These are phyloP conservation scores for Eurois occulta DNA, from an alignment of 2,888 invertebrate species.

Conservation along the genomic window DNA sequence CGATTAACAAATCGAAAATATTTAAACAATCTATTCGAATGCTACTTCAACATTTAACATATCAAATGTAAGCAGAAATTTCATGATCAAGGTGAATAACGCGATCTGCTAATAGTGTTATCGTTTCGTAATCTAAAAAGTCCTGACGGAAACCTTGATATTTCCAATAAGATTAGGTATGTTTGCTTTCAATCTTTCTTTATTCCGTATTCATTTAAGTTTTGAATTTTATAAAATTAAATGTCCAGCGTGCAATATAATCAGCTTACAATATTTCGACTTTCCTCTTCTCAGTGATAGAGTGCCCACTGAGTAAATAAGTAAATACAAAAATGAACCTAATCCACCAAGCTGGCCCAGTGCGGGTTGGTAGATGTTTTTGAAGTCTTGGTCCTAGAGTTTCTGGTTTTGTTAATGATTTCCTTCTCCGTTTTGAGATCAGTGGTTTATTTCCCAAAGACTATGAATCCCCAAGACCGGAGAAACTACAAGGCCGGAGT, in stretches of 20 bases:
- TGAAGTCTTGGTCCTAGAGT: background rate
- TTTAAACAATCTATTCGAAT: conserved; percentile 40
- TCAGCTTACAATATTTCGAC: background rate
- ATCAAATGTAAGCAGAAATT: conserved; percentile 19
- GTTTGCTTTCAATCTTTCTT: background rate
- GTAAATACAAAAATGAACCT: background rate
- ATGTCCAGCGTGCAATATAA: background rate
- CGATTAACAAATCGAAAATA: conserved; percentile 28
- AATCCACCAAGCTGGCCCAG: background rate
- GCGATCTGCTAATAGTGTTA: background rate
- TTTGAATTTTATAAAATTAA: background rate
- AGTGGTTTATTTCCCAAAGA: background rate
- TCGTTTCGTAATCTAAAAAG: background rate
- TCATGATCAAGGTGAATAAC: conserved; percentile 30
- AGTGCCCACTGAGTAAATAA: background rate
- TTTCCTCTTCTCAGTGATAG: background rate
- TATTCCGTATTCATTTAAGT: background rate
- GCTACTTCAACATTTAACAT: conserved; percentile 18
- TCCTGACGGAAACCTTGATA: background rate
- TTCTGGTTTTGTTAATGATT: background rate
- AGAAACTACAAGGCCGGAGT: background rate
- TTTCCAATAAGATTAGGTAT: background rate
- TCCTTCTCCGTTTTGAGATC: background rate
- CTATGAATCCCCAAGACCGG: background rate
- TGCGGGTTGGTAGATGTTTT: background rate